Evolutionary conservation across 1,140 invertebrate genomes (phyloP), one percentile per base, ranked within the genome.

Genomic region (Atopsyche davidsoni): DNA sequence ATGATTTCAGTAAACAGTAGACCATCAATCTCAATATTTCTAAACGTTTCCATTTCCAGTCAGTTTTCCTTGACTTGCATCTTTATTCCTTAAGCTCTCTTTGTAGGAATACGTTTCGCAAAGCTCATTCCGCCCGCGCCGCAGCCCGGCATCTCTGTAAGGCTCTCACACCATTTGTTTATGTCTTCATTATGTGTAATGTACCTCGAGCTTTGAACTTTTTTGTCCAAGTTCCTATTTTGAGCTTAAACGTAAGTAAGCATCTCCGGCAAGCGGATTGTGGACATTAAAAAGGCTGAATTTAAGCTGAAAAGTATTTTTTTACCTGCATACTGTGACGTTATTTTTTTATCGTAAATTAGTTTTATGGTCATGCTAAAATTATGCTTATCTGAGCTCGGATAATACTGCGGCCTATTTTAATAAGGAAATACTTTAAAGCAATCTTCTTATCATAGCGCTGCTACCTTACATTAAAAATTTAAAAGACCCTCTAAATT

Each of bases 131-230:
- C 22, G 13, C 24, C 34, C 24, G 22, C 21, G 2, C 10, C 22
- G n/a, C 22, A 10, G 24, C 25, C 11, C 10, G 16, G 13, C 48
- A 34, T 51, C 40, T 34, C 31, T 51, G 39, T 42, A 35, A 22
- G 25, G 36, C 36, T 41, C 22, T 19, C 51, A 44, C 9, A 46
- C 51, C 51, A 53, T 53, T 53, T 53, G 51, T 53, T 53, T 53
- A 53, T 46, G 51, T 46, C 51, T 53, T 53, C 51, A 53, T 53
- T 53, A 53, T 17, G 51, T 40, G 18, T 53, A 53, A 53, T 45
- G 51, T 34, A 14, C 24, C 24, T 16, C n/a, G 43, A 46, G 51
- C 23, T 41, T 10, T 24, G 40, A 34, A 42, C 38, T 51, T 51
- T 53, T 53, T 53, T 53, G 31, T 23, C 21, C 10, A 11, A 36